Conservation (phyloP, 2,113 vertebrate species). For the Chionomys nivalis region DNA sequence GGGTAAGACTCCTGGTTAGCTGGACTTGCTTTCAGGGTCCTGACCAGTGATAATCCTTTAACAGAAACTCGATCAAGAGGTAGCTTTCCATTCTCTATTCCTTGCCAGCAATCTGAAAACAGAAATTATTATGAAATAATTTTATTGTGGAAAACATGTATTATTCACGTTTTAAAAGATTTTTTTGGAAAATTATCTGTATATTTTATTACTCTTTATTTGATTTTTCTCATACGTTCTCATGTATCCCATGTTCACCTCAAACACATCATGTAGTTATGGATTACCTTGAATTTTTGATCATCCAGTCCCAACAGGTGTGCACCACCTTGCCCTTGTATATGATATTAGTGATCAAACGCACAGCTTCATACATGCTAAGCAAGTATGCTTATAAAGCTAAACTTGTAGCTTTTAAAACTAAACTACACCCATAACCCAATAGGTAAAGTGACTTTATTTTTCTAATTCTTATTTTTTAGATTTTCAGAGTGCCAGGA, state of each 20-base stretch:
- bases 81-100: not conserved
- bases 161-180: not conserved
- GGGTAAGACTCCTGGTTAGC: not conserved
- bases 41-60: not conserved
- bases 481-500: not conserved
- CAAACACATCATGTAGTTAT: not conserved
- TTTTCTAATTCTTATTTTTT: not conserved
- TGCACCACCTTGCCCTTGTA: not conserved
- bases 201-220: not conserved
- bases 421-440: no score
- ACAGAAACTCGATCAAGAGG: not conserved
- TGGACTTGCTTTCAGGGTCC: not conserved
- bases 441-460: not conserved
- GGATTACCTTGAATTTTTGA: not conserved
- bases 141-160: not conserved
- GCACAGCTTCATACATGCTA: not conserved
- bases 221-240: not conserved
- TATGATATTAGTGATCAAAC: not conserved
- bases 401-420: not conserved
- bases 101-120: constrained; percentile 52
- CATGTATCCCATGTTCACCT: no score
- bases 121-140: constrained; percentile 8
- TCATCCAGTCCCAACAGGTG: not conserved
- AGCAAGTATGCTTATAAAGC: not conserved
- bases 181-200: not conserved